phyloP scores from a whole-genome alignment of 2,113 vertebrate species.

The Scopus umbretta region DNA sequence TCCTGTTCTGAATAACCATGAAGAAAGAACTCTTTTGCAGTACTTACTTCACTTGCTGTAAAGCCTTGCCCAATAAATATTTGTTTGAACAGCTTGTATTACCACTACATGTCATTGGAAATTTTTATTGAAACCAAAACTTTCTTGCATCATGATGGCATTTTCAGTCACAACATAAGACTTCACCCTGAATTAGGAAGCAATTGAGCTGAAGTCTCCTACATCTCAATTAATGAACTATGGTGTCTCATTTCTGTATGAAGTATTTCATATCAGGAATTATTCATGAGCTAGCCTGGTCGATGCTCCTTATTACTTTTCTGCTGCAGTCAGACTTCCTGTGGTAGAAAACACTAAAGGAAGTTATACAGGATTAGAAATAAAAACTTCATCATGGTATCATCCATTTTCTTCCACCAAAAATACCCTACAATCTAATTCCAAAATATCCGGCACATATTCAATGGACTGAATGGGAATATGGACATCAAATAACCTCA shows the following conservation, averaged over 20 bases:
- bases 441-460: neutral
- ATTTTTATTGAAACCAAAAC: neutral
- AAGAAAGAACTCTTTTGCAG: neutral
- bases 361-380: neutral
- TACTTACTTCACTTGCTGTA: neutral
- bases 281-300: neutral
- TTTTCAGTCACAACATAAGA: neutral
- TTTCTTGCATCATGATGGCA: neutral
- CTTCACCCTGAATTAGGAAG: neutral
- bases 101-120: neutral
- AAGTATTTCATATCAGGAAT: neutral
- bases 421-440: neutral
- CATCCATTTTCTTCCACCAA: neutral
- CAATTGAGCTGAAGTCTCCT: neutral
- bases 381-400: neutral
- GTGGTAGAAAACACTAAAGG: neutral
- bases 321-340: neutral
- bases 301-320: neutral
- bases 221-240: neutral
- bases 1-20: neutral
- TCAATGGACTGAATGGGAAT: neutral
- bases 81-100: neutral
- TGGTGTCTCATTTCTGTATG: neutral
- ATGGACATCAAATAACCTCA: neutral
- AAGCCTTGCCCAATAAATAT: neutral